Base-by-base conservation (phyloP, 1,140 invertebrate genomes). In the Rhizoglyphus robini region DNA sequence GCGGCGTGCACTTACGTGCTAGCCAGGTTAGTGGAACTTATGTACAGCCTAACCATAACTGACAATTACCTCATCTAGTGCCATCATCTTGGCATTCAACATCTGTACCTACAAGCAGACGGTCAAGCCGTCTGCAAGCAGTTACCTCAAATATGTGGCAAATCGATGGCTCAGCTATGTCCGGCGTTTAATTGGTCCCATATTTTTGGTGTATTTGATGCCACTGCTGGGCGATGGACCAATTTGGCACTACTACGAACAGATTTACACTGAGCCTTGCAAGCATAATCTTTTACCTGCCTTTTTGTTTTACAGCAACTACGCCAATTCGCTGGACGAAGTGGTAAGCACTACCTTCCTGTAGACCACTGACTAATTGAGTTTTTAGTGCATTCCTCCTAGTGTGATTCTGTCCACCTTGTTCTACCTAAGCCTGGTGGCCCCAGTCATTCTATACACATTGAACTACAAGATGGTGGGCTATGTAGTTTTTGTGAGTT, bases 171-270 rank as follows among this genome's bases (percentile, higher is more conserved):
- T 64, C 13, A 64, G 63, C 46, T 20, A 27, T 11, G 20, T 30
- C 3, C 38, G 63, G 13, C 8, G 46, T 20, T 20, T 64, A 57
- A 57, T 64, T 31, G 63, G 63, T 36, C 63, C 63, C n/a, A 64
- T 64, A 31, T 51, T 64, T 11, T 57, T 64, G 29, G 18, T 64
- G 5, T 64, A 64, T 38, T 38, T 64, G 20, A 49, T 64, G 8
- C 63, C 63, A 54, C 29, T 64, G 47, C 18, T 64, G 2, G 63
- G 63, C 51, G 63, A 64, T 32, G 63, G 63, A 34, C 63, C 63
- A 13, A 49, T 51, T 38, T 64, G 63, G 63, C 63, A 64, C 29
- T 64, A 64, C 41, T 64, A n/a, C 41, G 5, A 48, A 57, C 63
- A 8, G 41, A 5, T 64, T 20, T 48, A 64, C 41, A 30, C 25